Evolutionary conservation across 2,888 invertebrate genomes (phyloP).

Genomic region (Gisinianus flammeolus): DNA sequence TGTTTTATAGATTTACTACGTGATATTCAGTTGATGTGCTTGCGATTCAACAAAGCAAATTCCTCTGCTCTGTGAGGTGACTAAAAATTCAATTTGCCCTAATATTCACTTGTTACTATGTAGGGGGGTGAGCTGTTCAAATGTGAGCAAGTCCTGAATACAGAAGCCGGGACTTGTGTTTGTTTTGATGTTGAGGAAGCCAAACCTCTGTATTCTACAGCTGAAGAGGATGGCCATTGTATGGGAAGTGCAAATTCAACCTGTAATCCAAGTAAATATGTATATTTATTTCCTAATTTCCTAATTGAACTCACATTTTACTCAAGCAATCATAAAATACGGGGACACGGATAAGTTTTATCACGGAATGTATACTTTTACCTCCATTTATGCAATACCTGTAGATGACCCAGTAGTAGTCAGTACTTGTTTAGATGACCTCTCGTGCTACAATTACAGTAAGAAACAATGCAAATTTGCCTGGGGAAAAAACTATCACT

Average conservation of each 20-base stretch:
- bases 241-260: not conserved
- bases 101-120: too few relatives aligned
- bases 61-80: too few relatives aligned
- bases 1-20: conserved; percentile 1
- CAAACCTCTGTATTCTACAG: not conserved
- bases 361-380: not conserved
- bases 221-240: conserved; percentile 15
- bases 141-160: conserved; percentile 7
- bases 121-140: not conserved
- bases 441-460: not conserved
- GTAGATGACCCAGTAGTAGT: not conserved
- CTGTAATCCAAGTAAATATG: not conserved
- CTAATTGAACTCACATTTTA: not conserved
- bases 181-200: not conserved
- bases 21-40: conserved; percentile 9
- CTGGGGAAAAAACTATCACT: not conserved
- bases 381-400: not conserved
- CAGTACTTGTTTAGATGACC: not conserved
- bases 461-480: conserved; percentile 1
- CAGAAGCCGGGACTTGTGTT: conserved; percentile 8
- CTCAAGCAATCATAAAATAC: too few relatives aligned
- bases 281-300: not conserved
- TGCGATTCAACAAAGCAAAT: conserved; percentile 11
- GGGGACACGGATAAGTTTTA: too few relatives aligned
- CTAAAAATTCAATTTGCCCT: too few relatives aligned